Base-by-base conservation (phyloP, 1,140 invertebrate species). In the Coptotermes formosanus region DNA sequence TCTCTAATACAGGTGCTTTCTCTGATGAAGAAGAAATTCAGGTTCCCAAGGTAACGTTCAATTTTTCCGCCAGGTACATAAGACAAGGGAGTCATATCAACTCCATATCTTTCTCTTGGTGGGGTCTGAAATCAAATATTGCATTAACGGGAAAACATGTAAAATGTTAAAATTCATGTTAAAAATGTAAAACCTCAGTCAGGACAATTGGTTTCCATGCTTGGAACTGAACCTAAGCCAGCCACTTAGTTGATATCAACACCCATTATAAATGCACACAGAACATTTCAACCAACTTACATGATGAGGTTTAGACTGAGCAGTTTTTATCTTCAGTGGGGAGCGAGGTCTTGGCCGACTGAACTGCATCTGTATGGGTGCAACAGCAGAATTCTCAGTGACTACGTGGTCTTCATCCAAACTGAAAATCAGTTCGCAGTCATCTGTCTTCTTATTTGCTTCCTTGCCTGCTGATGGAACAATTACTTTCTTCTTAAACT, bases 21-120 rank as follows among this genome's bases (percentile, higher is more conserved):
- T 85, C 98, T 92, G 87, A 99, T 98, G 88, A 99, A 98, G 91
- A 98, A 97, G 89, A 99, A 98, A 89, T 98, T 98, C 84, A 99
- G 92, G 90, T 98, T 97, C 86, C 98, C 98, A 86, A 99, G 91
- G 90, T 98, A 98, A 87, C 95, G 94, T 85, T 97, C 94, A 85
- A 97, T 96, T 86, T 93, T 93, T 3, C 94, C 95, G 86, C 97
- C 96, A 25, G 96, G 95, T 87, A 98, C 92, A 88, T 95, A 95
- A 82, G 95, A 95, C 55, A 98, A 91, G 0, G 97, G 96, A 1
- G 97, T 97, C 87, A 98, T 94, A 88, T 97, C 96, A 14, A 98
- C 95, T 2, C 95, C 96, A 89, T 95, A 94, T 87, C 94, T 91
- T 90, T 95, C 95, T 87, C 93, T 93, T 69, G 94, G 89, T 82